phyloP scores from a whole-genome alignment of 1,140 invertebrate species.

The Druon quercuslanigerum region DNA sequence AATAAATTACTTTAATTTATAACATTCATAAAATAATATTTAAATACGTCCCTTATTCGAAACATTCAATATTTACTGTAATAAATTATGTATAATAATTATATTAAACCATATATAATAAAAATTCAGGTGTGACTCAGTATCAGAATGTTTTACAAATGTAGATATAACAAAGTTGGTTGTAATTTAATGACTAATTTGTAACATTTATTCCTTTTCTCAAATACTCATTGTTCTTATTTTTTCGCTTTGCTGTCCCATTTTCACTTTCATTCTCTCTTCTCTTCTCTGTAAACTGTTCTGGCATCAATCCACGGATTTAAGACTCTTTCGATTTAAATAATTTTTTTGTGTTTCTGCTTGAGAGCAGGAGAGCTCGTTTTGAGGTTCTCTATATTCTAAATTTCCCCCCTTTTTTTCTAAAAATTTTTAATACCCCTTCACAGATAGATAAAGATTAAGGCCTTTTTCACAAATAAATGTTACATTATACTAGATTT shows the following conservation, averaged over 20 bases:
- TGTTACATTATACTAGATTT: neutral
- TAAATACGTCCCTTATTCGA: too few species aligned
- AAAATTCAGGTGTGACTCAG: neutral
- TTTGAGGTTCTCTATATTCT: too few species aligned
- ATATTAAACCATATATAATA: constrained; percentile 1
- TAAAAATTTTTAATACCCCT: neutral
- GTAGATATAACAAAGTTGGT: constrained; percentile 56
- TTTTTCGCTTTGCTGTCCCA: constrained; percentile 25
- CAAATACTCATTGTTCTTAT: constrained; percentile 34
- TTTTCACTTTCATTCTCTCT: constrained; percentile 48
- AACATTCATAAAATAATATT: too few species aligned
- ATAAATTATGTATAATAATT: neutral
- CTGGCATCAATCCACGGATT: constrained; percentile 5
- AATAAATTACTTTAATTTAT: too few species aligned
- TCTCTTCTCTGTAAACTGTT: constrained; percentile 34
- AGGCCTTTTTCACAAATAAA: neutral
- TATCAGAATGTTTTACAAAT: constrained; percentile 31
- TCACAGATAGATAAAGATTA: neutral
- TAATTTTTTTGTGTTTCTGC: neutral
- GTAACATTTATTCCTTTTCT: constrained; percentile 66
- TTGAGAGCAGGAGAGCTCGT: constrained; percentile 7
- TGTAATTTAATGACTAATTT: constrained; percentile 53
- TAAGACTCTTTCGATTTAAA: neutral
- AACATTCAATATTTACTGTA: too few species aligned
- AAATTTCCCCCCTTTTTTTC: neutral